Base-by-base conservation (phyloP, 2,797 vertebrate genomes). In the Pangasius larnaudii region DNA sequence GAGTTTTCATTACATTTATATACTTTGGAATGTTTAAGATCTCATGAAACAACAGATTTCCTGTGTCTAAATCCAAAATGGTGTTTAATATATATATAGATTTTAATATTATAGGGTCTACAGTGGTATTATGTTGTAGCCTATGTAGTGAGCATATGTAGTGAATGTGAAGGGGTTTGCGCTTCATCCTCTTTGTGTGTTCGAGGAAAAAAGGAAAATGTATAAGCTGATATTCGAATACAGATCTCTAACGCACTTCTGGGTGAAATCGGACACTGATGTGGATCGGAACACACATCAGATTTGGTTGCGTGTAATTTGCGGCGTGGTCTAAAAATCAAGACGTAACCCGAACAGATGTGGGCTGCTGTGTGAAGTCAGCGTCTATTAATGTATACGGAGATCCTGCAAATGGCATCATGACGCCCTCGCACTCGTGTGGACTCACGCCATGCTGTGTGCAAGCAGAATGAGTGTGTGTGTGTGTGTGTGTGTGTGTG, bases 401-500 rank as follows among this genome's bases (percentile, higher is more conserved):
- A 39, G 46, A 78, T 65, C 58, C 14, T 39, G 30, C 59, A 77
- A 84, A 88, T 30, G 59, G 59, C 71, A 67, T 30, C 33, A 84
- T 22, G 33, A 33, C 84, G 67, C 36, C 53, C 63, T 88, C 71
- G 69, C 59, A 91, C 71, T n/a, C 53, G 7, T 1, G 0, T 13
- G 79, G 30, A 58, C 75, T 19, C 74, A 14, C 39, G 2, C 39
- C 5, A 10, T 42, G 36, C 69, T 49, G 72, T 13, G 72, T 65
- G 13, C n/a, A 67, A 5, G 30, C 30, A n/a, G 72, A 46, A 27
- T n/a, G 46, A 24, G 39, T 46, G 71, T 67, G 63, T 33, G 30
- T 75, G 72, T 75, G 42, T 75, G 69, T 72, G 67, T 71, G 67
- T 69, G 33, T 69, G 67, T 39, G 67, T 69, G 67, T 69, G 67